These are phyloP conservation scores for Hystrix brachyura DNA, from an alignment of 2,113 vertebrate genomes.

Conservation along the genomic window DNA sequence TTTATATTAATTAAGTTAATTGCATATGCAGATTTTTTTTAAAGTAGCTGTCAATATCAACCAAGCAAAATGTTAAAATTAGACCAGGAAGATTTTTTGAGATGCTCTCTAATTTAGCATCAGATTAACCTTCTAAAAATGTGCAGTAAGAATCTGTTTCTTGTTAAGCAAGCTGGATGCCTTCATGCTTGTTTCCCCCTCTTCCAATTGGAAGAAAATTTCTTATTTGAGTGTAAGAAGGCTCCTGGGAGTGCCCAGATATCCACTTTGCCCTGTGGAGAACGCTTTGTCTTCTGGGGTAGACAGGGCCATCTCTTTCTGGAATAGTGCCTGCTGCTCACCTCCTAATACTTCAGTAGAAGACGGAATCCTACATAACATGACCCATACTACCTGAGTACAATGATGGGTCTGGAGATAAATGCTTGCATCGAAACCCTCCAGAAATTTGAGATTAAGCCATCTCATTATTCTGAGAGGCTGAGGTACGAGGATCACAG, in stretches of 20 bases:
- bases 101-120: neutral
- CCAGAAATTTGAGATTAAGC: neutral
- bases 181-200: neutral
- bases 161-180: neutral
- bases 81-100: neutral
- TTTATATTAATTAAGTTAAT: neutral
- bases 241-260: neutral
- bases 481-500: neutral
- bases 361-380: rapidly evolving
- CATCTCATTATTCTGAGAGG: neutral
- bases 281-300: neutral
- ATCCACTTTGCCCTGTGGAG: neutral
- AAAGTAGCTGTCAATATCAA: neutral
- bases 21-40: neutral
- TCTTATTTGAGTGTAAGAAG: neutral
- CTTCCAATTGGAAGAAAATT: neutral
- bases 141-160: neutral
- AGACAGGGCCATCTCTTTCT: neutral
- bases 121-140: neutral
- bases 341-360: neutral
- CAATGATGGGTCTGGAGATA: neutral
- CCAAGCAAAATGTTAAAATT: neutral
- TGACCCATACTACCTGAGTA: neutral
- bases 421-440: neutral
- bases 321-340: neutral